phyloP scores from a whole-genome alignment of 2,888 invertebrate species.

The Mythimna lalbum region DNA sequence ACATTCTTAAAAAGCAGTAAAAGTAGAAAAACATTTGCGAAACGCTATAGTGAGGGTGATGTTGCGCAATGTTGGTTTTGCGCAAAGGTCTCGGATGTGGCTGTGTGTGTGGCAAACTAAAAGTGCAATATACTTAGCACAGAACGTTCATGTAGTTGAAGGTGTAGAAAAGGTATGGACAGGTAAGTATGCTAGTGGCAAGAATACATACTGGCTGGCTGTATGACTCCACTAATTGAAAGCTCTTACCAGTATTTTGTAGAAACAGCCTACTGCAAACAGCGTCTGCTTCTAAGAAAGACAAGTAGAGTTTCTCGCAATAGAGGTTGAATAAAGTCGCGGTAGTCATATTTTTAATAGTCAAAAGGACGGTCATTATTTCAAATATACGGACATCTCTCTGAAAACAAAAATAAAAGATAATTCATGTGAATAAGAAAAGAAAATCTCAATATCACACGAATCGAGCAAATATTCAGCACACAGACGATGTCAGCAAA shows the following conservation, averaged over 20 bases:
- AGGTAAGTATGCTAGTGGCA: too few relatives aligned
- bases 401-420: slow-evolving; percentile 13
- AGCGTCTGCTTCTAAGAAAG: slow-evolving; percentile 24
- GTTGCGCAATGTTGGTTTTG: too few relatives aligned
- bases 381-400: not conserved
- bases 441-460: not conserved
- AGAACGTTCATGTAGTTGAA: too few relatives aligned
- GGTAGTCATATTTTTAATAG: slow-evolving; percentile 2
- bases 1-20: too few relatives aligned
- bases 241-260: slow-evolving; percentile 23
- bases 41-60: too few relatives aligned
- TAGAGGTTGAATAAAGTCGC: not conserved
- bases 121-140: too few relatives aligned
- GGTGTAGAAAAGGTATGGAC: too few relatives aligned
- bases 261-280: slow-evolving; percentile 16
- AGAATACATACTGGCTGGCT: not conserved
- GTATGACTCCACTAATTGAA: too few relatives aligned
- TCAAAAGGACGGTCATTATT: not conserved
- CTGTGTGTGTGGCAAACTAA: not conserved
- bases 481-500: too few relatives aligned
- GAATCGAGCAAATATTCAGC: not conserved
- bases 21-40: too few relatives aligned
- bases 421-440: not conserved
- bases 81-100: not conserved
- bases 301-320: slow-evolving; percentile 34